A percentile compares a stretch with the other conserved stretches of the same genome.
Conservation (phyloP, 2,113 vertebrate species). For the Pangasianodon gigas region DNA sequence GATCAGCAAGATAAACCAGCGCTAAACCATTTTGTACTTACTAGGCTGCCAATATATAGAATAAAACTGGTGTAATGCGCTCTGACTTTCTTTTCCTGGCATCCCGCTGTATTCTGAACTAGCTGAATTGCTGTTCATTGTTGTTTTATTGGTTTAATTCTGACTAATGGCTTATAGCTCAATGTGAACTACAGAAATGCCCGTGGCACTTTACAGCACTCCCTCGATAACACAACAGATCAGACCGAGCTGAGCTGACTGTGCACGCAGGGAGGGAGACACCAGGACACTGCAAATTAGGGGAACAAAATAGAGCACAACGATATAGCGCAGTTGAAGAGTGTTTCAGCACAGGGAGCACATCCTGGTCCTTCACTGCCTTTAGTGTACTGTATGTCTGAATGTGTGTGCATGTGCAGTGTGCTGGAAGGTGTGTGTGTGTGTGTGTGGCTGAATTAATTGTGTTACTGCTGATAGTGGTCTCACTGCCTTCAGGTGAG, state of each 20-base stretch:
- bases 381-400: background rate
- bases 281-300: conserved; percentile 12
- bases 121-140: background rate
- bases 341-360: background rate
- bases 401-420: background rate
- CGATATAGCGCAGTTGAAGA: background rate
- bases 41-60: background rate
- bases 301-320: background rate
- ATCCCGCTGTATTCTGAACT: background rate
- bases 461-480: conserved; percentile 63
- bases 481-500: conserved; percentile 59
- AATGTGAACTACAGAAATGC: conserved; percentile 1
- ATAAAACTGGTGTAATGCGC: background rate
- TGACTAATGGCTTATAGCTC: background rate
- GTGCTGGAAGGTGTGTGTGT: background rate
- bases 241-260: background rate
- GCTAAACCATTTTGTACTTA: background rate
- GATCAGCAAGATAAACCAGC: background rate
- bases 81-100: background rate
- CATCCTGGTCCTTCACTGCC: background rate
- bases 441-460: conserved; percentile 57
- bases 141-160: conserved; percentile 18
- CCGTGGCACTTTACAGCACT: background rate
- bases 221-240: background rate
- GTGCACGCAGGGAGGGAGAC: background rate